A percentile compares a stretch with the other conserved stretches of the same genome.
Conservation (phyloP, 2,113 vertebrate genomes). For the Enhydra lutris region DNA sequence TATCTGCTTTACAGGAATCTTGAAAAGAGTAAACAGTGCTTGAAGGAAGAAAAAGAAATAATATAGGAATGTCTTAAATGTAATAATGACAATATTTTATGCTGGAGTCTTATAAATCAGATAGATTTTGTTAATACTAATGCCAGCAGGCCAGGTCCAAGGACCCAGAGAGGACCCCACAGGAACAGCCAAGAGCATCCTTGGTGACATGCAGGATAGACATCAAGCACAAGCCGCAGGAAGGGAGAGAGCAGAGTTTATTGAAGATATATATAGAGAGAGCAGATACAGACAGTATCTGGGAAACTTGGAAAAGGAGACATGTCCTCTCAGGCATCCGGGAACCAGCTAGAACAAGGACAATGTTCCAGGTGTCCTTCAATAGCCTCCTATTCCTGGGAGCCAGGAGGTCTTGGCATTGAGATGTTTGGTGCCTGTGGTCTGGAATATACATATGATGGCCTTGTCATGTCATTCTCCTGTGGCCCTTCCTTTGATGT, state of each 20-base stretch:
- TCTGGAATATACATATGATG: neutral
- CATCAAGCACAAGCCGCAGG: neutral
- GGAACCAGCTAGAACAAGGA: neutral
- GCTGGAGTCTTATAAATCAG: neutral
- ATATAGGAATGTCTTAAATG: neutral
- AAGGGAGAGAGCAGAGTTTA: neutral
- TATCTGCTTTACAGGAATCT: neutral
- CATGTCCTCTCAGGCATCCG: neutral
- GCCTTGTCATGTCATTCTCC: neutral
- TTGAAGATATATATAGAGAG: neutral
- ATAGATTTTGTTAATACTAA: neutral
- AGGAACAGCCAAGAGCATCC: neutral
- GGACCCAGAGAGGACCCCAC: neutral
- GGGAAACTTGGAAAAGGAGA: neutral
- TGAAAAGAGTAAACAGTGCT: constrained; percentile 19
- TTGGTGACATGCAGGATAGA: neutral
- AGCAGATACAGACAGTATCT: neutral
- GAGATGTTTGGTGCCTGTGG: neutral
- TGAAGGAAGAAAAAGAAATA: constrained; percentile 15
- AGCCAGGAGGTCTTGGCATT: neutral
- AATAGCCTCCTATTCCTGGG: neutral
- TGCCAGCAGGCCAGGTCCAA: neutral
- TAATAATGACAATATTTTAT: neutral
- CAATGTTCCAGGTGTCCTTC: neutral
- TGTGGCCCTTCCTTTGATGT: neutral